phyloP scores from a whole-genome alignment of 2,888 invertebrate species.

The Argyresthia goedartella region DNA sequence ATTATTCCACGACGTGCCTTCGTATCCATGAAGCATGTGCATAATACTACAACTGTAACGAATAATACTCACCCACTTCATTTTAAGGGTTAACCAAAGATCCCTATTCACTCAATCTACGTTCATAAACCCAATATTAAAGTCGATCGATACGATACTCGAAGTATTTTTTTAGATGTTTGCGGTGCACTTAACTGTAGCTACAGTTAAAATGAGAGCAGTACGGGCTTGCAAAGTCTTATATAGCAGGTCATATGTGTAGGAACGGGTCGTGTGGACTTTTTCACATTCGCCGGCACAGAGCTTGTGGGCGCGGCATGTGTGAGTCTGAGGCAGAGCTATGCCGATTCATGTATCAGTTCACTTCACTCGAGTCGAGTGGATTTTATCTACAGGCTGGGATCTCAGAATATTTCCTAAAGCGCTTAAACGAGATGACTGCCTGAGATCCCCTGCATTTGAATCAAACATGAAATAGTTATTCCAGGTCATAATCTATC shows the following conservation, averaged over 20 bases:
- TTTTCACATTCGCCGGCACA: constrained; percentile 59
- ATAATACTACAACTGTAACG: background rate
- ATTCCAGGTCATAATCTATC: no score
- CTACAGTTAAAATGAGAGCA: constrained; percentile 68
- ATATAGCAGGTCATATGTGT: constrained; percentile 66
- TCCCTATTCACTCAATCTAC: background rate
- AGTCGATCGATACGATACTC: background rate
- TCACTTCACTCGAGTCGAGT: no score
- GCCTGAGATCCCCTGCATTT: no score
- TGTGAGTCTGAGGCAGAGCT: background rate
- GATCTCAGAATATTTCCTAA: no score
- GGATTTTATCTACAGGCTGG: no score
- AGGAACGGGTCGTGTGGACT: constrained; percentile 58
- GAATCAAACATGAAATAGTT: no score
- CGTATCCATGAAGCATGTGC: background rate
- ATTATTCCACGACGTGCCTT: no score
- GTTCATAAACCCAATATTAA: background rate
- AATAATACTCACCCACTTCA: background rate
- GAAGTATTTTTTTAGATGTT: background rate
- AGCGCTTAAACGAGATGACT: no score
- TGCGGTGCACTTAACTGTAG: constrained; percentile 34
- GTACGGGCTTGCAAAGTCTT: constrained; percentile 57
- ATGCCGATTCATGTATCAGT: no score
- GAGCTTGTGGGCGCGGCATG: constrained; percentile 49
- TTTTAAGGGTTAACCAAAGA: background rate